A percentile compares a stretch with the other conserved stretches of the same genome.
phyloP scores from a whole-genome alignment of 2,113 vertebrate species.

The Rattus rattus region DNA sequence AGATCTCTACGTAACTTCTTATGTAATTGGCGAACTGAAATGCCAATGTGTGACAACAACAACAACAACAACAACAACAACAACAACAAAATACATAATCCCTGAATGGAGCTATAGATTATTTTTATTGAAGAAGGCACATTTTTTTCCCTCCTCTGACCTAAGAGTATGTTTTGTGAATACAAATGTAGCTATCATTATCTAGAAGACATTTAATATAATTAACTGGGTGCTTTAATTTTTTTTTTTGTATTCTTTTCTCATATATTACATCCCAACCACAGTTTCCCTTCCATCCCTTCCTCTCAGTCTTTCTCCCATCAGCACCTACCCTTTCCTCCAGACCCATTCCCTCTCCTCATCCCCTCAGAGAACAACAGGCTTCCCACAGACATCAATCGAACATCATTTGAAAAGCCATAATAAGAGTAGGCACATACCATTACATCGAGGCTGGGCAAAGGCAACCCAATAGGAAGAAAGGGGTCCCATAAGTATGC shows the following conservation, averaged over 20 bases:
- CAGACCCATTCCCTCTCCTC: background rate
- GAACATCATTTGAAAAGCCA: background rate
- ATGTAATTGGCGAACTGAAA: background rate
- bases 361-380: background rate
- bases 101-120: background rate
- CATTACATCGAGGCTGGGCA: background rate
- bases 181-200: background rate
- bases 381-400: background rate
- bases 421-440: background rate
- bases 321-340: rapidly evolving
- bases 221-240: background rate
- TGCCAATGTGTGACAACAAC: background rate
- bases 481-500: background rate
- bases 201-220: background rate
- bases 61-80: background rate
- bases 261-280: background rate
- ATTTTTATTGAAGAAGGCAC: background rate
- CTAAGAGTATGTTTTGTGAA: conserved; percentile 25
- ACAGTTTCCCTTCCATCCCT: background rate
- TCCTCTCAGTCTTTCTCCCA: background rate
- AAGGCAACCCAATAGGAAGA: background rate
- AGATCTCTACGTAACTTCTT: background rate
- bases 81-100: background rate
- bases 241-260: background rate
- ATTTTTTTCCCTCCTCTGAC: background rate